Conservation (phyloP, 2,888 invertebrate genomes). For the Orchesella flavescens region DNA sequence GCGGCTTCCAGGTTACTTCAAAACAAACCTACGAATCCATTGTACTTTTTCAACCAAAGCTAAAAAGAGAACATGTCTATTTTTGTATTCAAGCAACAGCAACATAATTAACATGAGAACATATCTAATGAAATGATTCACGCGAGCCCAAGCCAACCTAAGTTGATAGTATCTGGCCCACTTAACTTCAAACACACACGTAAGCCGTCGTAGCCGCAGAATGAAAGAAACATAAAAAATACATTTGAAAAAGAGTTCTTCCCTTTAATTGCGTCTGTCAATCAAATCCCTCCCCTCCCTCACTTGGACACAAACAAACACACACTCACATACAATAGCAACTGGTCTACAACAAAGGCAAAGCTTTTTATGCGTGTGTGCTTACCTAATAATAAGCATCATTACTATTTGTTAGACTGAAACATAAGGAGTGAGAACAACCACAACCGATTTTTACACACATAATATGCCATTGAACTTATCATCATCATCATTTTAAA, state of each 20-base stretch:
- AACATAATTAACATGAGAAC: slow-evolving; percentile 29
- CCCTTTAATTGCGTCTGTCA: slow-evolving; percentile 32
- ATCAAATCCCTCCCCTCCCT: background rate
- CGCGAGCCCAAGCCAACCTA: slow-evolving; percentile 14
- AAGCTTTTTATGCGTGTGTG: too few species aligned
- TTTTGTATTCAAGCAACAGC: slow-evolving; percentile 11
- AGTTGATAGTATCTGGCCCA: background rate
- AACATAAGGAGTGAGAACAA: too few species aligned
- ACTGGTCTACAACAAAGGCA: too few species aligned
- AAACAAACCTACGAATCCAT: too few species aligned
- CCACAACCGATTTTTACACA: too few species aligned
- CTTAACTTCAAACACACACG: background rate
- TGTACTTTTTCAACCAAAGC: too few species aligned
- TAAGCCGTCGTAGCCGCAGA: too few species aligned
- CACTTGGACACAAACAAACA: too few species aligned
- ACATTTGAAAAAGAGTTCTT: background rate
- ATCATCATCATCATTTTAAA: background rate
- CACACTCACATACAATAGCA: too few species aligned
- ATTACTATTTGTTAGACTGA: background rate
- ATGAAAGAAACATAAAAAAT: too few species aligned
- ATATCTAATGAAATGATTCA: slow-evolving; percentile 43
- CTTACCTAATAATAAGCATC: background rate
- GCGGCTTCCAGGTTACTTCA: too few species aligned
- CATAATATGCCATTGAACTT: too few species aligned
- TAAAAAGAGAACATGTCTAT: background rate